phyloP scores from a whole-genome alignment of 2,113 vertebrate species.

The Eira barbara region DNA sequence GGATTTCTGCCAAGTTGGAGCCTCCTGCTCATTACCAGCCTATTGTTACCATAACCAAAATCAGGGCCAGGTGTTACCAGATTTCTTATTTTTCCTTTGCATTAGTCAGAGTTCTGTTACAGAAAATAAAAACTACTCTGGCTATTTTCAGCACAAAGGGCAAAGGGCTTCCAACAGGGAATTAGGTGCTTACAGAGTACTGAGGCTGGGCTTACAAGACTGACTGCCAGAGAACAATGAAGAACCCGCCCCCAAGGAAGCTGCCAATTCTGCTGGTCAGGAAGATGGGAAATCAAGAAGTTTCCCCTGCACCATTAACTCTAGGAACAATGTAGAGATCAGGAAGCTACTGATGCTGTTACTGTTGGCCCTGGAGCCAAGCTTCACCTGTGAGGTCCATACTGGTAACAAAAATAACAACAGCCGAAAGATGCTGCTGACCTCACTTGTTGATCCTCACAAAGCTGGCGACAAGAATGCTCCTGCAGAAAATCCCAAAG shows the following conservation, averaged over 20 bases:
- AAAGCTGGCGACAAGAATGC: not conserved
- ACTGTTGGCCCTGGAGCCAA: not conserved
- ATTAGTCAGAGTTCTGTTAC: not conserved
- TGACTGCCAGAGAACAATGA: not conserved
- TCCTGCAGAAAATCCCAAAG: not conserved
- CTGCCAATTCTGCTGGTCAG: not conserved
- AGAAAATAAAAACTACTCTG: not conserved
- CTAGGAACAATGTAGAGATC: not conserved
- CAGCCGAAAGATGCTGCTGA: not conserved
- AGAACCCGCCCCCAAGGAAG: not conserved
- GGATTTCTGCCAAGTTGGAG: not conserved
- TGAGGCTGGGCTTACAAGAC: not conserved
- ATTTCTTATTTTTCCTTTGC: not conserved
- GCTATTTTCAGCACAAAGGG: conserved; percentile 39
- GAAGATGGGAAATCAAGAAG: not conserved
- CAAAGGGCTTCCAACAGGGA: not conserved
- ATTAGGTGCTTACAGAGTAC: not conserved
- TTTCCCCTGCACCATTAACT: not conserved
- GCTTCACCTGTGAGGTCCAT: not conserved
- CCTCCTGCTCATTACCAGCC: not conserved
- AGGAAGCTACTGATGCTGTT: not conserved
- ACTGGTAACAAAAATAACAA: not conserved
- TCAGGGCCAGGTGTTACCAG: not conserved
- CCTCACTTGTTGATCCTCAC: not conserved
- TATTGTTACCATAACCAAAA: not conserved